Conservation (phyloP, 2,113 vertebrate genomes). For the Puffinus mauretanicus region DNA sequence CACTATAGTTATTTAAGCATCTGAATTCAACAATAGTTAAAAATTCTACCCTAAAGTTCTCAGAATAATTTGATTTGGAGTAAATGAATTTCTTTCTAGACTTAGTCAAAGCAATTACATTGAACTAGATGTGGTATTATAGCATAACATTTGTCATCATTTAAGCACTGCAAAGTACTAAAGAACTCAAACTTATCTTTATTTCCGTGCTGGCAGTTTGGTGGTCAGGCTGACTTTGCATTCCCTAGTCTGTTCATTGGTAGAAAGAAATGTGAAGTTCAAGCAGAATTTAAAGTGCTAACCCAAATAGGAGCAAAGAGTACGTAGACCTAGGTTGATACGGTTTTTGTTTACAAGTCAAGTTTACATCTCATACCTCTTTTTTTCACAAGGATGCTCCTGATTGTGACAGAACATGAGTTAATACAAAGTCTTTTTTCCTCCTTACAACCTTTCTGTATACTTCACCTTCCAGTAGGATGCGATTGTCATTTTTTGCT, state of each 20-base stretch:
- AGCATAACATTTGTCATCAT: constrained; percentile 41
- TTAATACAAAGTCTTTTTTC: not conserved
- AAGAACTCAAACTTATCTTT: constrained; percentile 23
- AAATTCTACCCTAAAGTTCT: not conserved
- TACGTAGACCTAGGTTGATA: not conserved
- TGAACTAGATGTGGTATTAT: not conserved
- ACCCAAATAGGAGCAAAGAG: not conserved
- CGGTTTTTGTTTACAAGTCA: not conserved
- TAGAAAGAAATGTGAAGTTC: not conserved
- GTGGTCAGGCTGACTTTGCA: not conserved
- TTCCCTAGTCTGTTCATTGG: not conserved
- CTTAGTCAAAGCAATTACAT: constrained; percentile 31
- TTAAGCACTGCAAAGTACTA: not conserved
- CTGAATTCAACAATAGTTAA: not conserved
- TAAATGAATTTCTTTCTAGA: constrained; percentile 36
- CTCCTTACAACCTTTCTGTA: not conserved
- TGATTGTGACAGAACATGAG: not conserved
- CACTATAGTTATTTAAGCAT: not conserved
- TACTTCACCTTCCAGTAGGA: not conserved
- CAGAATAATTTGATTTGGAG: constrained; percentile 28
- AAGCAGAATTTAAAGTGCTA: not conserved
- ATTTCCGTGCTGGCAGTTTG: not conserved
- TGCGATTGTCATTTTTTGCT: not conserved
- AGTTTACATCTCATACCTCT: not conserved
- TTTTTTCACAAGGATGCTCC: not conserved